These are phyloP conservation scores for Erpobdella octoculata DNA, from an alignment of 2,888 invertebrate species.

Conservation along the genomic window DNA sequence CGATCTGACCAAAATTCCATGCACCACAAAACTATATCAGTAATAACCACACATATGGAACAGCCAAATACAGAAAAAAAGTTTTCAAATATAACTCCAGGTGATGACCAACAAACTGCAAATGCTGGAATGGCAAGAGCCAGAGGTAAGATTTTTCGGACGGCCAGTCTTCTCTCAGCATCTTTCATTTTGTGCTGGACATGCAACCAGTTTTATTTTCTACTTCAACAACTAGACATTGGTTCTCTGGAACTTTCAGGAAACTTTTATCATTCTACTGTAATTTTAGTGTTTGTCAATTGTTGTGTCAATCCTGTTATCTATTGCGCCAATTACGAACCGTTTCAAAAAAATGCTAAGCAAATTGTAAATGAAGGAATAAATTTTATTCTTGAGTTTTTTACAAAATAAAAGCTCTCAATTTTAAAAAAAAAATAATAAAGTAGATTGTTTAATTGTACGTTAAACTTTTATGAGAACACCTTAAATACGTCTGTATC, in stretches of 20 bases:
- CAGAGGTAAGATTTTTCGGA: constrained; percentile 34
- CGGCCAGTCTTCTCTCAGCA: constrained; percentile 31
- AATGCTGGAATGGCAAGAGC: constrained; percentile 26
- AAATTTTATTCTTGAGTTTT: no score
- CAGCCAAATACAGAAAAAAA: no score
- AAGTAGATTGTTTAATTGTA: no score
- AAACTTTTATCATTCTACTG: constrained; percentile 35
- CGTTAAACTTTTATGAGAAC: no score
- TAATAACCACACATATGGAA: no score
- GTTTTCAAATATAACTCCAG: no score
- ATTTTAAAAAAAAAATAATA: no score
- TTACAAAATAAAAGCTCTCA: no score
- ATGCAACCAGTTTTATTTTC: constrained; percentile 34
- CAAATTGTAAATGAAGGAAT: no score
- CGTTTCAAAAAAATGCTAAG: constrained; percentile 29
- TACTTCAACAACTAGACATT: constrained; percentile 33
- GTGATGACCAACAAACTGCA: no score
- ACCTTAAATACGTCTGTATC: no score
- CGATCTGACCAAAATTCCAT: background rate
- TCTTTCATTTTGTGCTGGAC: constrained; percentile 34
- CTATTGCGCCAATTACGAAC: constrained; percentile 34
- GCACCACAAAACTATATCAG: no score
- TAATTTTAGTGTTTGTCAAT: constrained; percentile 34
- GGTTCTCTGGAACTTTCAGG: constrained; percentile 16
- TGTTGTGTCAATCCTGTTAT: constrained; percentile 37